Evolutionary conservation across 2,888 invertebrate genomes (phyloP), one percentile per base, ranked within the genome.

Genomic region (Ceriagrion tenellum): DNA sequence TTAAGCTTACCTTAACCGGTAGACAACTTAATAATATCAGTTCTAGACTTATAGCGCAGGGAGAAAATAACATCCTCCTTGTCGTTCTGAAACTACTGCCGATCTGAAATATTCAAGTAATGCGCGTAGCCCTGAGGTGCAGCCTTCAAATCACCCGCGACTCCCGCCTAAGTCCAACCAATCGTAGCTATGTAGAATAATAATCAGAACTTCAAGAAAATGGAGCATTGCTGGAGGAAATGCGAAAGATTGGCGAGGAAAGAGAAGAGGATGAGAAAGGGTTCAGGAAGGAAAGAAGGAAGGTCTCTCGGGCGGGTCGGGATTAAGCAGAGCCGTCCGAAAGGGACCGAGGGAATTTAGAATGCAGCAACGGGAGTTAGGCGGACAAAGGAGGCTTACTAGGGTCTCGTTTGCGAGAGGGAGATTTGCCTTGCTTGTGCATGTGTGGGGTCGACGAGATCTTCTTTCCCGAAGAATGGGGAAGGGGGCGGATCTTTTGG

Each of bases 381-480:
- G 69, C 69, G n/a, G n/a, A 69, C 81, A 81, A 81, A 35, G 81
- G 18, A 35, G 35, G 18, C 26, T 81, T 81, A 16, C 10, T n/a
- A 16, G 35, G 81, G 81, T 1, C 13, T 81, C 30, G 35, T 47
- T 35, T 35, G 81, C 81, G 13, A 13, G 16, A 16, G n/a, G n/a
- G 81, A 81, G 81, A 35, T 81, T 81, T 35, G 81, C 35, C 81
- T 12, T 30, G 81, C 35, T 35, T 69, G 47, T 20, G 69, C 69
- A 23, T 69, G 81, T 30, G 81, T 81, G 81, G 81, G 81, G 35
- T 35, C 35, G 30, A 0, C 13, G 30, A 35, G 35, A 81, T 81
- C 81, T 35, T 81, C 81, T 81, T 81, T 81, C 81, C 26, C 3
- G 35, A 81, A 81, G 81, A 81, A 81, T 81, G 81, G 81, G 81